phyloP scores from a whole-genome alignment of 1,140 invertebrate species.

The Leptinotarsa defecta region DNA sequence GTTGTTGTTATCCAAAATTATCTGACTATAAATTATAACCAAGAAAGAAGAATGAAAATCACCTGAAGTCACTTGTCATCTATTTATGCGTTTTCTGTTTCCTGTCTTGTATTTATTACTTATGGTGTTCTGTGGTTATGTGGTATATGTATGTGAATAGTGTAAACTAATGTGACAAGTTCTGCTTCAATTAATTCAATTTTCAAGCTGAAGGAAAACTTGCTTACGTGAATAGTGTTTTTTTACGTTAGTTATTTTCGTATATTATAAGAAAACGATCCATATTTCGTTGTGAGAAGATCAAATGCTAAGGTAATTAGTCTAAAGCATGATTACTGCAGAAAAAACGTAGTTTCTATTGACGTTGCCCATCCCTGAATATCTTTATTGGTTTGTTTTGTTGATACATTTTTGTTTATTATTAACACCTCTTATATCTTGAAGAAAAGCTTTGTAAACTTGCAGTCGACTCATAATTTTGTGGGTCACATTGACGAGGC shows the following conservation, averaged over 20 bases:
- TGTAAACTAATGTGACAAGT: no score
- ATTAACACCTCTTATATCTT: neutral
- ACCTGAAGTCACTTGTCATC: no score
- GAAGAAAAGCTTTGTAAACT: neutral
- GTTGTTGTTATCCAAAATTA: no score
- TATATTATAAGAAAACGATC: neutral
- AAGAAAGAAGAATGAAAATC: no score
- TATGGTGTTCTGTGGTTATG: no score
- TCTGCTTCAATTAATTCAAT: neutral
- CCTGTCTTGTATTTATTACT: no score
- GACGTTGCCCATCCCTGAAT: constrained; percentile 1
- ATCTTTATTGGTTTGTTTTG: constrained; percentile 6
- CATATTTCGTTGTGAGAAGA: neutral
- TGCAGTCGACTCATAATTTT: neutral
- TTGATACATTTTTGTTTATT: neutral
- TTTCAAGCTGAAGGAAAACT: neutral
- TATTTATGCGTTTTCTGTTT: no score
- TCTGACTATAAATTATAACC: no score
- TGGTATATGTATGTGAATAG: no score
- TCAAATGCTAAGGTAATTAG: neutral
- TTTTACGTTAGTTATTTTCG: neutral
- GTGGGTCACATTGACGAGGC: no score
- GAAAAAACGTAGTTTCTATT: neutral
- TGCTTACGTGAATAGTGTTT: neutral
- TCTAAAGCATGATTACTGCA: neutral